A percentile compares a stretch with the other conserved stretches of the same genome.
Conservation (phyloP, 2,113 vertebrate species). For the Cygnus buccinator region DNA sequence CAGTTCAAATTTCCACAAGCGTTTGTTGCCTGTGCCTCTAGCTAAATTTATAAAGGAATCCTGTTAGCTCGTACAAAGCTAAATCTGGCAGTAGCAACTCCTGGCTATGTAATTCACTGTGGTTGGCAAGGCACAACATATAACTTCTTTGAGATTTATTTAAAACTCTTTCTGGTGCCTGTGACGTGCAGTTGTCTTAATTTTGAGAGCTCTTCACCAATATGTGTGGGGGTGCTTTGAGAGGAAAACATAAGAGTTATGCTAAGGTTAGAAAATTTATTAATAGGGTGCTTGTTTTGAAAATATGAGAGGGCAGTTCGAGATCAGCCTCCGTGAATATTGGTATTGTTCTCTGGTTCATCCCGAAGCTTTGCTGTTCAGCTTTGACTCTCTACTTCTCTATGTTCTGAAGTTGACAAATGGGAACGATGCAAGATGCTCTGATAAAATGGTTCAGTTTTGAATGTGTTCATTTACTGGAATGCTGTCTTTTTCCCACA, state of each 20-base stretch:
- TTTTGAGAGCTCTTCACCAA: not conserved
- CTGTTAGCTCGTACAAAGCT: conserved; percentile 57
- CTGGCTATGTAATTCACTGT: conserved; percentile 29
- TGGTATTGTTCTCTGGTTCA: conserved; percentile 22
- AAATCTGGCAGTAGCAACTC: conserved; percentile 63
- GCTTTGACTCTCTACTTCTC: not conserved
- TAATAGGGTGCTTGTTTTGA: conserved; percentile 28
- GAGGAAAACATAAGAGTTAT: conserved; percentile 35
- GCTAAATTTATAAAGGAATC: conserved; percentile 77
- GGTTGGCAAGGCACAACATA: conserved; percentile 39
- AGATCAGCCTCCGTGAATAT: conserved; percentile 43
- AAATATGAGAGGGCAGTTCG: conserved; percentile 35
- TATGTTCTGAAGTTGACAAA: not conserved
- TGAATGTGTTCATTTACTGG: not conserved
- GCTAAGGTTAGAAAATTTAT: conserved; percentile 53
- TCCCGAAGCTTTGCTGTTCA: conserved; percentile 18
- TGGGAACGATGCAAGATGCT: not conserved
- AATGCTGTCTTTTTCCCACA: not conserved
- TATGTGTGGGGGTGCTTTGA: not conserved
- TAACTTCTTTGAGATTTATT: conserved; percentile 40
- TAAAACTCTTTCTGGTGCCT: not conserved
- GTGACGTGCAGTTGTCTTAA: not conserved
- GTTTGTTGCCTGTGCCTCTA: conserved; percentile 51
- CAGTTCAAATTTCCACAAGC: conserved; percentile 62
- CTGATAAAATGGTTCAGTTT: not conserved